Evolutionary conservation across 1,140 invertebrate genomes (phyloP).

Genomic region (Pantala flavescens): DNA sequence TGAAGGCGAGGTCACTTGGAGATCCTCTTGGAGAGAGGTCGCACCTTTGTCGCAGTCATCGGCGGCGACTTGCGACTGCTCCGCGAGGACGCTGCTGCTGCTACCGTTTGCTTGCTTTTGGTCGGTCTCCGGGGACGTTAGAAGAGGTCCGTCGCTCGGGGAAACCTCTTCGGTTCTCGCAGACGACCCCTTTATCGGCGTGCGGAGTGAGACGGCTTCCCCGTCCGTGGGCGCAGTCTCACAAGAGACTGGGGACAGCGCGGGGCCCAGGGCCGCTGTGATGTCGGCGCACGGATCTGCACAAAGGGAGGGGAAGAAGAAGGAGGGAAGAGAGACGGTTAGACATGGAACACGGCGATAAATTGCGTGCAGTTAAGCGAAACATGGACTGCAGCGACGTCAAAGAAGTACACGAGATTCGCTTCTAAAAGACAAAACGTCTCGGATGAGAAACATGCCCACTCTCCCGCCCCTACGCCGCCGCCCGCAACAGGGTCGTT

Average conservation of each 20-base stretch:
- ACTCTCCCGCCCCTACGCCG: not conserved
- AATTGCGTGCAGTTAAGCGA: constrained; percentile 8
- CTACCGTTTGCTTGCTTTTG: not conserved
- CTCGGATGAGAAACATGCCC: not conserved
- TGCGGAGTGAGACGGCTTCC: not conserved
- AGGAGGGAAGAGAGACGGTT: not conserved
- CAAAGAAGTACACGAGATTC: constrained; percentile 6
- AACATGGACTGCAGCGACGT: constrained; percentile 3
- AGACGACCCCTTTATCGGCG: too few relatives aligned
- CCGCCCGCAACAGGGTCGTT: not conserved
- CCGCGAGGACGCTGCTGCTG: not conserved
- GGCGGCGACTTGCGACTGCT: not conserved
- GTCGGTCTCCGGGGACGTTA: not conserved
- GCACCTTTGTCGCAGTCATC: not conserved
- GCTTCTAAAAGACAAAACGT: constrained; percentile 6
- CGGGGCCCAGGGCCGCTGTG: not conserved
- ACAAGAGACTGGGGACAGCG: not conserved
- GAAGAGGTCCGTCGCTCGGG: not conserved
- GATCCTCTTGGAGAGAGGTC: not conserved
- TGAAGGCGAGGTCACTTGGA: not conserved
- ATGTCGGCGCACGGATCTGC: not conserved
- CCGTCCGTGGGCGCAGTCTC: not conserved
- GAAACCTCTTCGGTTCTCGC: too few relatives aligned
- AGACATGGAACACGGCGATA: constrained; percentile 4
- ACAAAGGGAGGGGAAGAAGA: not conserved